These are phyloP conservation scores for Pseudomyrmex cubaensis DNA, from an alignment of 1,140 invertebrate genomes.

Conservation along the genomic window DNA sequence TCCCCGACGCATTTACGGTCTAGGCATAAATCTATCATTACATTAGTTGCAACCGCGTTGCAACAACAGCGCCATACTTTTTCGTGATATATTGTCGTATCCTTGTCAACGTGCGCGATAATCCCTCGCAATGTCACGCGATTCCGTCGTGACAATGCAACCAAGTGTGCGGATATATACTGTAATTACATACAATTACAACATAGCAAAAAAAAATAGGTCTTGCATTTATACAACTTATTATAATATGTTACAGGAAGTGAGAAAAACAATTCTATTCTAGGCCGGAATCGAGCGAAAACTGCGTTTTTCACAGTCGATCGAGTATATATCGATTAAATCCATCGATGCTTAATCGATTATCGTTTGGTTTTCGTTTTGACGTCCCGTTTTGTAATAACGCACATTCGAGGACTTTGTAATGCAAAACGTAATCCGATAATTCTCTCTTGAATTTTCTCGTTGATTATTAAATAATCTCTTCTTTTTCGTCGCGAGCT, in stretches of 20 bases:
- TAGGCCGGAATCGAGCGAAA: neutral
- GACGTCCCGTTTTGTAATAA: slow-evolving; percentile 19
- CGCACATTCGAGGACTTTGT: neutral
- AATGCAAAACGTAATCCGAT: neutral
- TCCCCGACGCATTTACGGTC: slow-evolving; percentile 31
- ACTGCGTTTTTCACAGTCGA: neutral
- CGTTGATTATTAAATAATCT: slow-evolving; percentile 38
- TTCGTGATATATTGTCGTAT: slow-evolving; percentile 27
- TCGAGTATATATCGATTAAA: neutral
- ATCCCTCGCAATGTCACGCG: slow-evolving; percentile 20
- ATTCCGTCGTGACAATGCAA: neutral
- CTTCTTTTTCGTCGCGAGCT: slow-evolving; percentile 5
- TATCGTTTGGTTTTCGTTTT: slow-evolving; percentile 7
- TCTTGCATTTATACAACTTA: neutral
- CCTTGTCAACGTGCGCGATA: slow-evolving; percentile 15
- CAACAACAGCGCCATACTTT: slow-evolving; percentile 10
- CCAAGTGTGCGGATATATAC: too few relatives aligned
- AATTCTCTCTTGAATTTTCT: slow-evolving; percentile 28
- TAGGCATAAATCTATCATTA: slow-evolving; percentile 49
- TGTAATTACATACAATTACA: neutral
- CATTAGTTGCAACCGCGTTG: neutral
- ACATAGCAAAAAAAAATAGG: neutral
- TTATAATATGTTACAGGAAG: neutral
- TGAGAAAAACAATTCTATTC: too few relatives aligned
- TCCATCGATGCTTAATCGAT: neutral